These are phyloP conservation scores for Ophiodon elongatus DNA, from an alignment of 2,113 vertebrate genomes.

Conservation along the genomic window DNA sequence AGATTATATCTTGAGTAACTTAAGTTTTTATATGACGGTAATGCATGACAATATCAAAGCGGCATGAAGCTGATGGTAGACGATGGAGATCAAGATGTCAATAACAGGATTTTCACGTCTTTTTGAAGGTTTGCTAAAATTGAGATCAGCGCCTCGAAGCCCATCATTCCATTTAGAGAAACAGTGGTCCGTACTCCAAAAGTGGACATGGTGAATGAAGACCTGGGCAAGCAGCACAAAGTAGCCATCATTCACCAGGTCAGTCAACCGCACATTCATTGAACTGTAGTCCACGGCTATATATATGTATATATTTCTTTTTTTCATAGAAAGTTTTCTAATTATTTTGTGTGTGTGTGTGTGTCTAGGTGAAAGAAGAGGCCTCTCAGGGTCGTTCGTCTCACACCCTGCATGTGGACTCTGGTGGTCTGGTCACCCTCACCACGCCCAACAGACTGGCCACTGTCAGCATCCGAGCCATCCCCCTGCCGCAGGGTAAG, in stretches of 20 bases:
- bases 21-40: not conserved
- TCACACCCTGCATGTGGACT: constrained; percentile 89
- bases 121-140: constrained; percentile 93
- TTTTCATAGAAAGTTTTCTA: not conserved
- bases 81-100: not conserved
- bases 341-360: not conserved
- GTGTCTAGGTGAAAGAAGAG: constrained; percentile 86
- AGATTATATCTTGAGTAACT: not conserved
- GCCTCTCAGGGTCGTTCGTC: constrained; percentile 82
- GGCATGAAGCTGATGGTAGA: not conserved
- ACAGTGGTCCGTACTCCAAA: constrained; percentile 95
- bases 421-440: constrained; percentile 90
- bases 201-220: constrained; percentile 99
- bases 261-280: not conserved
- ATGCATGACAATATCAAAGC: not conserved
- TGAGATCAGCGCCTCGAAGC: constrained; percentile 91
- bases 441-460: constrained; percentile 92
- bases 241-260: constrained; percentile 93
- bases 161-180: constrained; percentile 96
- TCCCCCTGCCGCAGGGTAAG: constrained; percentile 90
- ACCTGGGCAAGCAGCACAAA: constrained; percentile 95
- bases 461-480: constrained; percentile 88
- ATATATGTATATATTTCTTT: too few relatives aligned
- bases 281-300: not conserved
- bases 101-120: not conserved